Conservation (phyloP, 2,888 invertebrate species). For the Formica aserva region DNA sequence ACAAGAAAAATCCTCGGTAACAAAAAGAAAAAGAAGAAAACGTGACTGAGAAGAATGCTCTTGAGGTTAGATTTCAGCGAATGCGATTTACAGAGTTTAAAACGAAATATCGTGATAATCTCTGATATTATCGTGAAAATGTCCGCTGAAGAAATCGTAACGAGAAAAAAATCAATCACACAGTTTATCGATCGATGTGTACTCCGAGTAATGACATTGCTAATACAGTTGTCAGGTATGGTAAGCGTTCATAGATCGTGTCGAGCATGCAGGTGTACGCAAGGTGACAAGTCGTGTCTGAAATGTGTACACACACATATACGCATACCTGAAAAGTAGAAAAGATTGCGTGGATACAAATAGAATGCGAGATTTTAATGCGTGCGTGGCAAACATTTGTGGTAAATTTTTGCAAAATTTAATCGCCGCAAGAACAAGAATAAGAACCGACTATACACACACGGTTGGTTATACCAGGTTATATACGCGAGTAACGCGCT, state of each 20-base stretch:
- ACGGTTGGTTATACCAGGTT: background rate
- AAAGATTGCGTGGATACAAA: slow-evolving; percentile 64
- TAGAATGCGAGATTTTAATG: slow-evolving; percentile 68
- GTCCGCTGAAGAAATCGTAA: background rate
- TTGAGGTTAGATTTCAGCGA: slow-evolving; percentile 13
- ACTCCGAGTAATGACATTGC: slow-evolving; percentile 1
- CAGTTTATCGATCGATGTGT: background rate
- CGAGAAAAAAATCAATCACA: background rate
- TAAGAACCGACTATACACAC: background rate
- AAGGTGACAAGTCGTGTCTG: background rate
- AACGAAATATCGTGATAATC: background rate
- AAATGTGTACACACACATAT: slow-evolving; percentile 27
- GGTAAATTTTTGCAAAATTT: slow-evolving; percentile 16
- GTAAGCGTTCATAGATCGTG: background rate
- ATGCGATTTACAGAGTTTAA: background rate
- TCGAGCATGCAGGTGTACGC: background rate
- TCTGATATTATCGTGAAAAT: background rate
- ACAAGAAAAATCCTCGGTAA: background rate
- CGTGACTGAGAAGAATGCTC: background rate
- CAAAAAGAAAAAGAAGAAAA: background rate
- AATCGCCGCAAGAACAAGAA: background rate
- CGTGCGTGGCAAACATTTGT: slow-evolving; percentile 70
- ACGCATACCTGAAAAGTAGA: slow-evolving; percentile 73
- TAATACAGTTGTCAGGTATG: slow-evolving; percentile 36
- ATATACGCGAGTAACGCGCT: background rate